A percentile compares a stretch with the other conserved stretches of the same genome.
Evolutionary conservation across 2,113 vertebrate species (phyloP).

Genomic region (Xyrauchen texanus): DNA sequence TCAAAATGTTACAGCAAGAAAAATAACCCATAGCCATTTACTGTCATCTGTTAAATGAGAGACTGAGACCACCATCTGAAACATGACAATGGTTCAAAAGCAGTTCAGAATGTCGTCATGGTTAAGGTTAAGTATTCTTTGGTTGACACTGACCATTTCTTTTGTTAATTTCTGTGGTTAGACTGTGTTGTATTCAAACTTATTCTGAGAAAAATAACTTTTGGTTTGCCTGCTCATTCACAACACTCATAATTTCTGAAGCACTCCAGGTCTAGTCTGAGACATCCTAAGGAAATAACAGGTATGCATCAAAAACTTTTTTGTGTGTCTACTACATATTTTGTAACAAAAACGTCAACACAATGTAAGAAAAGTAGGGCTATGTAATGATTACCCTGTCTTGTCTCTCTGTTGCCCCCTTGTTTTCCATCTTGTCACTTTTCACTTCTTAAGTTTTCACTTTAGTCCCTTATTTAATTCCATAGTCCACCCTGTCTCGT

Average conservation of each 20-base stretch:
- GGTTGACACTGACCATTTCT: neutral
- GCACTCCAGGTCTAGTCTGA: constrained; percentile 9
- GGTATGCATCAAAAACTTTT: constrained; percentile 15
- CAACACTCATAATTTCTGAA: constrained; percentile 33
- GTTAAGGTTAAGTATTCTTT: neutral
- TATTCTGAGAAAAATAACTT: constrained; percentile 35
- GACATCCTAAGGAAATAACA: constrained; percentile 51
- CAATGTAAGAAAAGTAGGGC: too few relatives aligned
- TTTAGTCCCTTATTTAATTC: too few relatives aligned
- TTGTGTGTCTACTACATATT: neutral
- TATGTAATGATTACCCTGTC: too few relatives aligned
- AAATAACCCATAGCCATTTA: neutral
- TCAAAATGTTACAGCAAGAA: constrained; percentile 12
- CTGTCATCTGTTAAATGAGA: neutral
- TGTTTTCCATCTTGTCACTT: too few relatives aligned
- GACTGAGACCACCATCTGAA: neutral
- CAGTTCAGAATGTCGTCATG: constrained; percentile 8
- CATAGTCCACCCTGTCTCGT: too few relatives aligned
- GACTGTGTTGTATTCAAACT: constrained; percentile 32
- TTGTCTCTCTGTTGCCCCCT: too few relatives aligned
- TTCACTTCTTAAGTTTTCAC: too few relatives aligned
- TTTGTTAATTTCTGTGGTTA: constrained; percentile 7
- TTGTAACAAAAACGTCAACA: constrained; percentile 27
- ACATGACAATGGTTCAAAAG: constrained; percentile 33
- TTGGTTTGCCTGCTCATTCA: constrained; percentile 17